Base-by-base conservation (phyloP, 2,888 invertebrate genomes). In the Drosophila mayaguana region DNA sequence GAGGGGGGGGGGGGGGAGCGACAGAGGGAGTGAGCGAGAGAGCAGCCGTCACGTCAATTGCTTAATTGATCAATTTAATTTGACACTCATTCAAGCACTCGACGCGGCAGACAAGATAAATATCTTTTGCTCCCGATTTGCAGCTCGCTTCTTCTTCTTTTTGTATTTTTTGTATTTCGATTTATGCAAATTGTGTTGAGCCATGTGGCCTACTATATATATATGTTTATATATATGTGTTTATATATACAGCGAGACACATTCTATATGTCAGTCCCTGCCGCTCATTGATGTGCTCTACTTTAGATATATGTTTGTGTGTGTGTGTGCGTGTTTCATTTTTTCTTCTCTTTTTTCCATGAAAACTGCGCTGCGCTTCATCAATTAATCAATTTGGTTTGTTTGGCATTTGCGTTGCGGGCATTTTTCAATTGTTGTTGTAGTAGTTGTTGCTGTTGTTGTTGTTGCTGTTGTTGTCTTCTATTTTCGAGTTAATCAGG, bases 61-160 rank as follows among this genome's bases (percentile, higher is more conserved):
- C 89, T 90, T 89, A 90, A 90, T 90, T 90, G 90, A 89, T 90
- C 90, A 90, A 90, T 89, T 90, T 89, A 90, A 89, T 90, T 90
- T 89, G 90, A 90, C 89, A 90, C 88, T 88, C 85, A 88, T 83
- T 83, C 83, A 85, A 82, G 78, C 80, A 80, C 81, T 81, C 78
- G 74, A 67, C 72, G 72, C 63, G 63, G 38, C 65, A 72, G 68
- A 61, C 59, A 88, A 88, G 81, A 86, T 86, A 83, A 78, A 88
- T 86, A 86, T 88, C 89, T 83, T 85, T 78, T 78, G 77, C 86
- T 80, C 81, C 71, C 88, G 72, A 83, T 88, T 83, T 85, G 74
- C 80, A 71, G 79, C 75, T 78, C 57, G 80, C 72, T 64, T 86
- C 66, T 86, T 53, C 22, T 11, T n/a, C 25, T 20, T 25, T 22